Evolutionary conservation across 2,797 vertebrate species (phyloP), one percentile per base, ranked within the genome.

Genomic region (Rhynchotus rufescens): DNA sequence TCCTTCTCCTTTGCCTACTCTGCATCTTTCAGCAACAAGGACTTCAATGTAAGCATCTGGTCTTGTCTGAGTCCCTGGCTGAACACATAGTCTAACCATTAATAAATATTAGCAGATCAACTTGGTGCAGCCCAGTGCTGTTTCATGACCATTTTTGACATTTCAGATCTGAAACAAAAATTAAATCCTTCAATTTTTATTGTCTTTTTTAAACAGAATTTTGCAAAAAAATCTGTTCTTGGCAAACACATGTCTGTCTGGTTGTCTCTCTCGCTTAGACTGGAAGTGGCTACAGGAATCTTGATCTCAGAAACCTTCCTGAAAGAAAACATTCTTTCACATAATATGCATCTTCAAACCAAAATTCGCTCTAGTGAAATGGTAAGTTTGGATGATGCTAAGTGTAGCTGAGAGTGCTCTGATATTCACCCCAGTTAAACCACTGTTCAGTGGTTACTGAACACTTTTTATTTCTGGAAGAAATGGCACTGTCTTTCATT

Each of bases 111-210:
- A 40, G 6, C 16, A 47, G 7, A 88, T 73, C 13, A 66, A 9
- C 2, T 14, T 52, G 8, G 5, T 54, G 60, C 13, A 75, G 56
- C 1, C 1, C 7, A 45, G 6, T 52, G 45, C 3, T 36, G 0
- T 34, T 40, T 76, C 12, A 12, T 28, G 15, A 11, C 2, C 80
- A 32, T 52, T 81, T 16, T 21, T 80, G 28, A 69, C 54, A 71
- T 44, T 88, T 75, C 28, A 10, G 9, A 34, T 69, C 15, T 62
- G 9, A 8, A 59, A 77, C 7, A 71, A 88, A 61, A n/a, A 11
- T 4, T 0, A 26, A 72, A 54, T 21, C 10, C 2, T 84, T 68
- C 12, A 36, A 36, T 36, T 44, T 14, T 2, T 22, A 21, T 49
- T 23, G 12, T 49, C 40, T 16, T 2, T 2, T 12, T 84, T 65